A percentile compares a stretch with the other conserved stretches of the same genome.
Evolutionary conservation across 2,888 invertebrate genomes (phyloP).

Genomic region (Orthosia gothica): DNA sequence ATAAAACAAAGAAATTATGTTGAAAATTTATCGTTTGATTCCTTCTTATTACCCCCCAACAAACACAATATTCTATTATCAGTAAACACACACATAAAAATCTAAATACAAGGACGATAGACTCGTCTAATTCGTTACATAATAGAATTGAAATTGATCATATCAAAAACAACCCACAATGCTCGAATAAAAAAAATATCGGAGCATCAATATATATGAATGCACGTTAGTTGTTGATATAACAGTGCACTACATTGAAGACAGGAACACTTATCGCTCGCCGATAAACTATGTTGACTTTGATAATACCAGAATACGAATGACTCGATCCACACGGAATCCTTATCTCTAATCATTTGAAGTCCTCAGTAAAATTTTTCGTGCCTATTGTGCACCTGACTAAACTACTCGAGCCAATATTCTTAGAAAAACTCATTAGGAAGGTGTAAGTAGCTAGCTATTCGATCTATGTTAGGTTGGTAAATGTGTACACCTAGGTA

Average conservation of each 20-base stretch:
- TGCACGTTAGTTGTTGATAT: neutral
- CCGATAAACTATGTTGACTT: constrained; percentile 10
- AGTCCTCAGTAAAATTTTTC: neutral
- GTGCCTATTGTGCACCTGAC: too few species aligned
- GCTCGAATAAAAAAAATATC: neutral
- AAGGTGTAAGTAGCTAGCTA: too few species aligned
- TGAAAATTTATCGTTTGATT: constrained; percentile 76
- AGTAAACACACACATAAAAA: neutral
- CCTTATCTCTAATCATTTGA: neutral
- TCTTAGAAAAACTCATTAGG: neutral
- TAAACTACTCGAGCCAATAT: too few species aligned
- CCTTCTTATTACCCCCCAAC: neutral
- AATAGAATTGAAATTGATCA: constrained; percentile 5
- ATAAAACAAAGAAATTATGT: constrained; percentile 83
- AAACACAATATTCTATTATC: too few species aligned
- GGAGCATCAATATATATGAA: neutral
- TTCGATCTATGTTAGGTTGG: too few species aligned
- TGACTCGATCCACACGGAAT: neutral
- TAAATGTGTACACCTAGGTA: too few species aligned
- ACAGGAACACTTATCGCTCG: neutral
- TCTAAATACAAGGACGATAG: neutral
- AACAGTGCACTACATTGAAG: neutral
- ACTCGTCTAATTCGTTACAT: neutral
- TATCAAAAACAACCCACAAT: neutral
- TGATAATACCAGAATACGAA: constrained; percentile 5